These are phyloP conservation scores for Xestobium rufovillosum DNA, from an alignment of 2,888 invertebrate species.

Conservation along the genomic window DNA sequence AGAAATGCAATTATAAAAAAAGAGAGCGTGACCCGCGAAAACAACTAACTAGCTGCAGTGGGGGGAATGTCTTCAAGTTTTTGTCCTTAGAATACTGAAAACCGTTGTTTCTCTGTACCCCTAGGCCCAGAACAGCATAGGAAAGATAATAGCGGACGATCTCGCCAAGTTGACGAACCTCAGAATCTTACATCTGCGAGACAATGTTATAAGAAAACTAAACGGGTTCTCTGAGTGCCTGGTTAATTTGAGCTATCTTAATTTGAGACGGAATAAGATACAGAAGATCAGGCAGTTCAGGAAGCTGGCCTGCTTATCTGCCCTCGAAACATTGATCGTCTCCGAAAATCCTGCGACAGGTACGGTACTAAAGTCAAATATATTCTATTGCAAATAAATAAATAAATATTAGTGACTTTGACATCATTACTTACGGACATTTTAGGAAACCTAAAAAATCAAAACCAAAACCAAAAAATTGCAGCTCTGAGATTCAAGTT, in stretches of 20 bases:
- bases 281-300: slow-evolving; percentile 47
- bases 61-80: no score
- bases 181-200: slow-evolving; percentile 63
- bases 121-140: slow-evolving; percentile 63
- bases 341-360: slow-evolving; percentile 47
- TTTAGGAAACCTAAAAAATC: no score
- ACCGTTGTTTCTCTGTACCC: no score
- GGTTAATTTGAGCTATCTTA: slow-evolving; percentile 48
- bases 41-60: no score
- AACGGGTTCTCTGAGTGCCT: slow-evolving; percentile 46
- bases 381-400: no score
- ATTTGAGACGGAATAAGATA: slow-evolving; percentile 51
- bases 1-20: no score
- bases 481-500: no score
- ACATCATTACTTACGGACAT: no score
- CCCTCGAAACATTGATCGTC: slow-evolving; percentile 47
- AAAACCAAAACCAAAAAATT: no score
- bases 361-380: slow-evolving; percentile 12
- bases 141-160: slow-evolving; percentile 54
- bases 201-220: slow-evolving; percentile 53
- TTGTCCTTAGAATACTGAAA: no score
- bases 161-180: slow-evolving; percentile 54
- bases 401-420: no score
- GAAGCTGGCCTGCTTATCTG: slow-evolving; percentile 46
- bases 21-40: no score